These are phyloP conservation scores for Sesamia nonagrioides DNA, from an alignment of 1,140 invertebrate species.

Conservation along the genomic window DNA sequence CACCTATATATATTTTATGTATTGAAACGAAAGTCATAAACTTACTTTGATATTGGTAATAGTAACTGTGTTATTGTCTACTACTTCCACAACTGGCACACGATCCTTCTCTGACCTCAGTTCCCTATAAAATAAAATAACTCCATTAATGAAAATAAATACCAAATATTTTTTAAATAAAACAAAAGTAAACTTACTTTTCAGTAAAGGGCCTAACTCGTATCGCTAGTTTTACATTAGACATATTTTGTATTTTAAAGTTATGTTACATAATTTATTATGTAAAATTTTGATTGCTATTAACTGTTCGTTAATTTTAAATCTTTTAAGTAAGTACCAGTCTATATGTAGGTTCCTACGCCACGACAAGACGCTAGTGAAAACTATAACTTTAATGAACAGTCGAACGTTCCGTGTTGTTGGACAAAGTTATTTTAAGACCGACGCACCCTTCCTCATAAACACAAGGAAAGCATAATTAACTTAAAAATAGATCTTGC, in stretches of 20 bases:
- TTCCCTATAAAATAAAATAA: constrained; percentile 66
- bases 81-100: constrained; percentile 76
- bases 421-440: constrained; percentile 62
- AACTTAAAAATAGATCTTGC: constrained; percentile 48
- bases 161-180: background rate
- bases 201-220: constrained; percentile 77
- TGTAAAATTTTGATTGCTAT: no score
- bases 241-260: constrained; percentile 57
- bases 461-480: constrained; percentile 42
- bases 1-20: no score
- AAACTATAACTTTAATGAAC: constrained; percentile 22
- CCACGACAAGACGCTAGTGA: background rate
- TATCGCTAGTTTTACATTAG: constrained; percentile 76
- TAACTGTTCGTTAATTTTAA: background rate
- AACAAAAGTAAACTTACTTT: constrained; percentile 61
- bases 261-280: no score
- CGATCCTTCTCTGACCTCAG: constrained; percentile 68
- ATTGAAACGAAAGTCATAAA: constrained; percentile 17
- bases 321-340: background rate
- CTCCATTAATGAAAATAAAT: background rate
- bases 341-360: no score
- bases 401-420: constrained; percentile 36
- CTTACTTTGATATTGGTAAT: constrained; percentile 88
- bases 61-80: constrained; percentile 83
- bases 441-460: constrained; percentile 38